Evolutionary conservation across 2,797 vertebrate species (phyloP), one percentile per base, ranked within the genome.

Genomic region (Chaunax sp.): DNA sequence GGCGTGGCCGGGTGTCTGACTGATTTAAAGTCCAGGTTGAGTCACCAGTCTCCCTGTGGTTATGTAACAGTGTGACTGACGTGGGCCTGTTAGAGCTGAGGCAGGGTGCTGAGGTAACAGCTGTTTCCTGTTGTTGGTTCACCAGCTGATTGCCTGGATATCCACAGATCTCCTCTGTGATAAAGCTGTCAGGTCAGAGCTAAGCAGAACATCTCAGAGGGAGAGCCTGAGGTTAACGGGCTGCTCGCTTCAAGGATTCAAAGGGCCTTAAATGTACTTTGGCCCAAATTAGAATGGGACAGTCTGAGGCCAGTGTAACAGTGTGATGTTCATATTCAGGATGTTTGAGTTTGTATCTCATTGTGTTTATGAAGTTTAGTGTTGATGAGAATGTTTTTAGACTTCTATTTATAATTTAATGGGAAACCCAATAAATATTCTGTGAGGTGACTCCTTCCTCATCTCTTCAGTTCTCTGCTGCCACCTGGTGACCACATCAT

Each of bases 131-230:
- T 41, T 45, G 11, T 35, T 64, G 66, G 3, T 56, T 71, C 59
- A 64, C 23, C 41, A 51, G 62, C 65, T 25, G 35, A 65, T 51
- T 19, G 47, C 25, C 59, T 58, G 61, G 33, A 69, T 60, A 40
- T 69, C 58, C 66, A 52, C 16, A 22, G 18, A 30, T 13, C 72
- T 53, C 47, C 64, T 64, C 54, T 62, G 55, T 54, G 56, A 59
- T 77, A 64, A 77, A 77, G 19, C 63, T 49, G 80, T 65, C 73
- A 74, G 58, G 49, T 37, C 3, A 10, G 37, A 51, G 62, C 41
- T 70, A 23, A 63, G 23, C 37, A 50, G 55, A 69, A 56, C n/a
- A 23, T 77, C 66, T 71, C 37, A 41, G 44, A 28, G 54, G 54
- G 28, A 59, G 64, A 37, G 28, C 25, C 19, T 13, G 11, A 45